Base-by-base conservation (phyloP, 2,888 invertebrate species). In the Proisotoma minuta region DNA sequence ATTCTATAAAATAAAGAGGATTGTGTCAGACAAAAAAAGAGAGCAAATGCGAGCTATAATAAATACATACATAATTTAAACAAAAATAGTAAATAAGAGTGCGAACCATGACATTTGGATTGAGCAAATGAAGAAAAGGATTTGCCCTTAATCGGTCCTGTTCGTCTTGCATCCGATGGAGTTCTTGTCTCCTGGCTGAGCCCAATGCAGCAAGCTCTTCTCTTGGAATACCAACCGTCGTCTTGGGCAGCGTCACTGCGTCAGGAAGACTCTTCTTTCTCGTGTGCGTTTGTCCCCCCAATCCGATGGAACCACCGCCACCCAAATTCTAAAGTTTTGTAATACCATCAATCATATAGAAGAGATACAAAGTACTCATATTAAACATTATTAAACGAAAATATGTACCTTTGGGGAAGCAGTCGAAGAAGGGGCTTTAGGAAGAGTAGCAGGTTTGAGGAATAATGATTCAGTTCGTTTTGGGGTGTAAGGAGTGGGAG, bases 181-280 rank as follows among this genome's bases (percentile, higher is more conserved):
- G 84, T 79, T 97, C 96, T 80, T 97, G 96, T 73, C 99, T 85
- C 71, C 96, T 85, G 74, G 92, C 91, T 69, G 93, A 92, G 75
- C 95, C 95, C 76, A 99, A 84, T 70, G 88, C 87, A 70, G 95
- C 93, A 56, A 95, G 95, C 81, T 98, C 96, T 79, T 96, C 95
- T 62, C 97, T 85, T 58, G 94, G 88, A 88, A 97, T 91, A 73
- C 87, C 86, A 74, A 88, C 86, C 61, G 87, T 84, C 73, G 87
- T 84, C 63, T 87, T 85, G 62, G 91, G 88, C 78, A 91, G 84
- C 68, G 86, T 87, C 76, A 90, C 89, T 76, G 93, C 88, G 81
- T 98, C 97, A 58, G 98, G 98, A 80, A 99, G 85, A 74, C 96
- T 97, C 81, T 98, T 98, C 82, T 96, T 94, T 75, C 92, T 85